Conservation (phyloP, 2,888 invertebrate genomes). For the Cheilosia scutellata region DNA sequence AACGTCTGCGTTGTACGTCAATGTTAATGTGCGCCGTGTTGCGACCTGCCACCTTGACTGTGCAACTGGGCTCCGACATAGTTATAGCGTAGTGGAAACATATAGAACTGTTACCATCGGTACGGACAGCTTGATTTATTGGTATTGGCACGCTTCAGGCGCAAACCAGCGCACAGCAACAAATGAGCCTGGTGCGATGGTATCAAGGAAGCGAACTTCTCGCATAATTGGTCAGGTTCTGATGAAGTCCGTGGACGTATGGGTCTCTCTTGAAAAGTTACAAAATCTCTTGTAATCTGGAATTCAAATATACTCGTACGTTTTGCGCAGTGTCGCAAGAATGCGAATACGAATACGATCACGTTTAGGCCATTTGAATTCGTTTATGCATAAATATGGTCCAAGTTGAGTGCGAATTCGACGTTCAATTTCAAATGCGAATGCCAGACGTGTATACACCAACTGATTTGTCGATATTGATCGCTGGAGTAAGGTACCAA, state of each 20-base stretch:
- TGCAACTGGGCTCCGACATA: constrained; percentile 6
- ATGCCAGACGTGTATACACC: constrained; percentile 13
- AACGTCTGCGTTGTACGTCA: constrained; percentile 22
- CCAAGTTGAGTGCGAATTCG: constrained; percentile 54
- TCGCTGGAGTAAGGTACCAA: constrained; percentile 10
- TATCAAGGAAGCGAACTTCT: constrained; percentile 56
- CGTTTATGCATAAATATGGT: constrained; percentile 29
- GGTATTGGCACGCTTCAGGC: constrained; percentile 63
- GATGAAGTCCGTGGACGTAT: constrained; percentile 14
- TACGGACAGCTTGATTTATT: constrained; percentile 59
- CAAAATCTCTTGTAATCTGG: constrained; percentile 12
- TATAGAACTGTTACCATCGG: constrained; percentile 21
- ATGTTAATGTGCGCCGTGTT: constrained; percentile 5
- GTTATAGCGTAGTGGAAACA: not conserved
- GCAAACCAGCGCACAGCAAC: constrained; percentile 27
- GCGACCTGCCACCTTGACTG: constrained; percentile 41
- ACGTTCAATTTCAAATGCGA: constrained; percentile 37
- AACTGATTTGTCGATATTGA: constrained; percentile 18
- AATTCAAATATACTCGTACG: not conserved
- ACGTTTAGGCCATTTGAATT: constrained; percentile 54
- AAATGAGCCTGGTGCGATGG: constrained; percentile 31
- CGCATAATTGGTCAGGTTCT: constrained; percentile 44
- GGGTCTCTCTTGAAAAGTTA: constrained; percentile 20
- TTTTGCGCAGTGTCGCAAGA: constrained; percentile 35
- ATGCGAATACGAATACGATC: constrained; percentile 45